Conservation (phyloP, 2,888 invertebrate genomes). For the Alloplasta piceator region DNA sequence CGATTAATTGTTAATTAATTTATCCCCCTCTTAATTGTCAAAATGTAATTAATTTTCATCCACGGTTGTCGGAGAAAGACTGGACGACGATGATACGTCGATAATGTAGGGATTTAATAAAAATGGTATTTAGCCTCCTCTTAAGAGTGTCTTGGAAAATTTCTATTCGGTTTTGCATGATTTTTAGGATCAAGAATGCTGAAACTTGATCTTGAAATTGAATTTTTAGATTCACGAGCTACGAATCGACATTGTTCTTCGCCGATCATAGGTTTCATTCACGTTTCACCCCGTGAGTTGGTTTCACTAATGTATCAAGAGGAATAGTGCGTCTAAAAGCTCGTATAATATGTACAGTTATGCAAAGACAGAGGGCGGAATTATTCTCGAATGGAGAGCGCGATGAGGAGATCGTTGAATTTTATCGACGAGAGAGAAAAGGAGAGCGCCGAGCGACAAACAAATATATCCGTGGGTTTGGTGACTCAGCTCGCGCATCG, state of each 20-base stretch:
- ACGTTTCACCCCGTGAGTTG: conserved; percentile 2
- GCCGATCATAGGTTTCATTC: conserved; percentile 21
- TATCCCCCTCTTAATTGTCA: too few species aligned
- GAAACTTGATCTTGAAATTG: too few species aligned
- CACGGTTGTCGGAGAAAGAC: too few species aligned
- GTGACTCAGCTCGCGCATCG: conserved; percentile 53
- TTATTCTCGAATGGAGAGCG: conserved; percentile 15
- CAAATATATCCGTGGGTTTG: conserved; percentile 42
- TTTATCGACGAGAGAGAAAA: conserved; percentile 16
- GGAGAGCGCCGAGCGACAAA: conserved; percentile 1
- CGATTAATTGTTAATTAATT: too few species aligned
- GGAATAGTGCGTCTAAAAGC: conserved; percentile 1
- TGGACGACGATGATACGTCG: too few species aligned
- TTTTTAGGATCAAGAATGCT: too few species aligned
- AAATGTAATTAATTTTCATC: too few species aligned
- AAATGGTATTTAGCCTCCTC: too few species aligned
- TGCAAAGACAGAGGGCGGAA: conserved; percentile 23
- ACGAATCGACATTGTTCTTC: neutral
- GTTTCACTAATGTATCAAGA: neutral
- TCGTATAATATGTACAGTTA: neutral
- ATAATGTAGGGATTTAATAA: too few species aligned
- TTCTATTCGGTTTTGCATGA: too few species aligned
- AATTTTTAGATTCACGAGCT: too few species aligned
- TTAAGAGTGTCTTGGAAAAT: too few species aligned
- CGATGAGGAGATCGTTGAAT: neutral